A percentile compares a stretch with the other conserved stretches of the same genome.
These are phyloP conservation scores for Neotoxoptera formosana DNA, from an alignment of 1,140 invertebrate genomes.

Conservation along the genomic window DNA sequence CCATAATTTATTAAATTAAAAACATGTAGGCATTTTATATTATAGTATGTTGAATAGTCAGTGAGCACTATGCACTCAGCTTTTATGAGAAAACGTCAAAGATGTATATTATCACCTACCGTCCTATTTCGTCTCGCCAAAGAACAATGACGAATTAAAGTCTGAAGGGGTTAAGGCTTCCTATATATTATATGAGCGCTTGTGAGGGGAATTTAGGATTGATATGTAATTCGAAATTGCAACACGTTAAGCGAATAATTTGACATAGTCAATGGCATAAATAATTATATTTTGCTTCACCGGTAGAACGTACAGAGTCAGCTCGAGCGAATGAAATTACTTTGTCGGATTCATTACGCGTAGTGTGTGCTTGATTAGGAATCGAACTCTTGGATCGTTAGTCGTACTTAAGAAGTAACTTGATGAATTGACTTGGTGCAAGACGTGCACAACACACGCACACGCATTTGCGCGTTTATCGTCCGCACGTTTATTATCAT, in stretches of 20 bases:
- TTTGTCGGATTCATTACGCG: not conserved
- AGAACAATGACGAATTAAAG: not conserved
- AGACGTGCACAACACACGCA: not conserved
- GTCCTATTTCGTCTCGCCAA: not conserved
- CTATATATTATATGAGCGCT: no score
- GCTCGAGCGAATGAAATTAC: not conserved
- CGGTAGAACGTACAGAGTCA: not conserved
- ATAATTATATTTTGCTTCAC: not conserved
- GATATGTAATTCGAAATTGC: not conserved
- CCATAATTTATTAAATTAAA: not conserved
- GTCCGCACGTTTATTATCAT: not conserved
- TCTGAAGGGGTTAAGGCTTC: not conserved
- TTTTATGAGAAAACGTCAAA: not conserved
- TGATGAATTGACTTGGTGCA: not conserved
- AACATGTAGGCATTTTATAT: not conserved
- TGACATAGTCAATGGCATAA: not conserved
- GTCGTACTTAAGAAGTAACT: not conserved
- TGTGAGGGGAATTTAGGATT: not conserved
- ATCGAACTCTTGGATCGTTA: not conserved
- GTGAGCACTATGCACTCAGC: not conserved
- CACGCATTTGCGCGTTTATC: not conserved
- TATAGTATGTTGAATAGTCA: not conserved
- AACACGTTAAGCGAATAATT: not conserved
- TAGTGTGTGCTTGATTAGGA: not conserved
- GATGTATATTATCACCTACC: no score